Evolutionary conservation across 2,888 invertebrate species (phyloP).

Genomic region (Pachydiplax longipennis): DNA sequence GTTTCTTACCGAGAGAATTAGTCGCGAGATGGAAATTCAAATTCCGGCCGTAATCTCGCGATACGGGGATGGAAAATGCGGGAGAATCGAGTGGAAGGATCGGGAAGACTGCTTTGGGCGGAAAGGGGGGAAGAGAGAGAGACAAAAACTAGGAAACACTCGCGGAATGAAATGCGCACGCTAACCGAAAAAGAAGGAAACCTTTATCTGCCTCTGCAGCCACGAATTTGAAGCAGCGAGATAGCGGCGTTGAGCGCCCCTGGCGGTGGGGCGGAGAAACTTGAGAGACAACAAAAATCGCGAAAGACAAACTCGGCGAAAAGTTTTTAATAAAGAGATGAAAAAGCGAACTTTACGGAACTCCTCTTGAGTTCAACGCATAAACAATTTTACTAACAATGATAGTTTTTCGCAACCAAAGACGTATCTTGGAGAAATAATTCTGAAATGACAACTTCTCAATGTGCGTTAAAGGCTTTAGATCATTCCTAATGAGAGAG

Average conservation of each 20-base stretch:
- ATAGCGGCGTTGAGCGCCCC: background rate
- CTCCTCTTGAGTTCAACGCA: too few relatives aligned
- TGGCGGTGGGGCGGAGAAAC: background rate
- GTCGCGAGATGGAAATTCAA: background rate
- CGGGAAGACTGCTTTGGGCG: background rate
- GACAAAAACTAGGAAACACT: background rate
- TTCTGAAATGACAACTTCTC: too few relatives aligned
- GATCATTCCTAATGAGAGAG: too few relatives aligned
- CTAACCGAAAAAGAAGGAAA: background rate
- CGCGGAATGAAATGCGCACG: background rate
- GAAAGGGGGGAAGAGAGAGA: background rate
- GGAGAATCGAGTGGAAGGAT: background rate
- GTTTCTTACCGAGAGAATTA: constrained; percentile 3
- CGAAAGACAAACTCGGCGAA: background rate
- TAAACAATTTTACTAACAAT: too few relatives aligned
- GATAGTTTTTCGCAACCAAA: too few relatives aligned
- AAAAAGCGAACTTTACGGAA: too few relatives aligned
- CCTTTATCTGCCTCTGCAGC: background rate
- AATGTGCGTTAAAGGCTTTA: too few relatives aligned
- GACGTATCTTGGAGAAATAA: too few relatives aligned
- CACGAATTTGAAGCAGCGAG: background rate
- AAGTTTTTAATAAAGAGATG: too few relatives aligned
- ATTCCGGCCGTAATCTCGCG: background rate
- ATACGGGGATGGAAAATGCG: background rate
- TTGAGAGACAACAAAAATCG: background rate